phyloP scores from a whole-genome alignment of 2,888 invertebrate genomes.

The Chrysolina oricalcia region DNA sequence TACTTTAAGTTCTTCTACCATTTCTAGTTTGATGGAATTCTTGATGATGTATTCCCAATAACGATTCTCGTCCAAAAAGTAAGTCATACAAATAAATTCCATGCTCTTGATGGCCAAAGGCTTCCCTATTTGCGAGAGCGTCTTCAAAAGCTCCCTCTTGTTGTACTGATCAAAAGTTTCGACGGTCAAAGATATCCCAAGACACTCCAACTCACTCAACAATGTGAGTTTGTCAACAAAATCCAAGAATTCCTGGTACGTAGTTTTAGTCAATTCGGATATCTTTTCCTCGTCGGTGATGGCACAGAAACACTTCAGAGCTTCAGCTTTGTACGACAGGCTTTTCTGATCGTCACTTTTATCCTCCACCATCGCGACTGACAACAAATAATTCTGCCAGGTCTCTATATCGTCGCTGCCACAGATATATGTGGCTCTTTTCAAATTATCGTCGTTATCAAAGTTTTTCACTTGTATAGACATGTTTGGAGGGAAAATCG shows the following conservation, averaged over 20 bases:
- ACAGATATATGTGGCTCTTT: slow-evolving; percentile 61
- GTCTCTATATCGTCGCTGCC: slow-evolving; percentile 41
- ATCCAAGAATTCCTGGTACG: slow-evolving; percentile 60
- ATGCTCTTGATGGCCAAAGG: slow-evolving; percentile 60
- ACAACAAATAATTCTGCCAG: slow-evolving; percentile 55
- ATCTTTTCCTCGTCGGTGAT: slow-evolving; percentile 61
- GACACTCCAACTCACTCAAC: slow-evolving; percentile 61
- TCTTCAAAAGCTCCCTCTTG: slow-evolving; percentile 62
- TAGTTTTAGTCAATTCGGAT: slow-evolving; percentile 51
- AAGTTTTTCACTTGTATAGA: slow-evolving; percentile 3
- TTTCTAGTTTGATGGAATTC: slow-evolving; percentile 56
- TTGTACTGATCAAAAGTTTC: slow-evolving; percentile 58
- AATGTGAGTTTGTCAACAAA: slow-evolving; percentile 62
- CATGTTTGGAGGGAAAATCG: slow-evolving; percentile 23
- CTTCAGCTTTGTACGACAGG: slow-evolving; percentile 58
- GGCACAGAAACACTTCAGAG: slow-evolving; percentile 64
- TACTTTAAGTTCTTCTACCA: slow-evolving; percentile 62
- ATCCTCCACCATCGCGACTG: slow-evolving; percentile 46
- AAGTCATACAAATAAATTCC: slow-evolving; percentile 63
- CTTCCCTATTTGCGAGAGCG: slow-evolving; percentile 58
- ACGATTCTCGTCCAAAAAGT: slow-evolving; percentile 59
- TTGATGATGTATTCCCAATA: slow-evolving; percentile 63
- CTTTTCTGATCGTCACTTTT: slow-evolving; percentile 47
- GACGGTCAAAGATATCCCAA: slow-evolving; percentile 61
- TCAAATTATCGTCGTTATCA: slow-evolving; percentile 54